Base-by-base conservation (phyloP, 2,113 vertebrate species). In the Onychostruthus taczanowskii region DNA sequence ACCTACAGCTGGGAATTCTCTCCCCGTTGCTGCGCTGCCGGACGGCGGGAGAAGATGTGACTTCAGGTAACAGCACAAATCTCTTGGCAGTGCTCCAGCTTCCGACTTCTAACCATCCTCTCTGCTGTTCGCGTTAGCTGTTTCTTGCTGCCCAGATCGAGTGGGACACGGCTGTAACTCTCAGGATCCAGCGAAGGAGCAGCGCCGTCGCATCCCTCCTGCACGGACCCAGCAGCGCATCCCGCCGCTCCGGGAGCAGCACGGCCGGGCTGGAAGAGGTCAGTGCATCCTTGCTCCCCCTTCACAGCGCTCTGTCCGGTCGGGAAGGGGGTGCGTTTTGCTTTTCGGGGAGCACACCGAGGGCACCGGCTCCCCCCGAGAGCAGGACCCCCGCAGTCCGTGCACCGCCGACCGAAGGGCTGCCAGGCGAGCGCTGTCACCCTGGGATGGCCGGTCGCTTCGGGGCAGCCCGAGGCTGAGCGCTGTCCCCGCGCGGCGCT, bases 401-500 rank as follows among this genome's bases (percentile, higher is more conserved):
- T 0, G 1, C n/a, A 23, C 2, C 13, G 22, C 5, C 13, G 3
- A 9, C 15, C 30, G 14, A 3, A 41, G n/a, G 22, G 21, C 46
- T 72, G 10, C 11, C 67, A 2, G 19, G 55, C 2, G 22, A 50
- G 24, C 0, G 1, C 6, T 33, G 30, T 22, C 46, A 35, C 46
- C 55, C 39, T 28, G 33, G 11, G 28, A 6, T 59, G 11, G 9
- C 30, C 52, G 37, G 10, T 33, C 16, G 31, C 9, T n/a, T 7
- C 7, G 6, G 14, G 26, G 19, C 8, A 76, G 23, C 24, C 23
- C 4, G 3, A 33, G 55, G 16, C 46, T 74, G 37, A 7, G 35
- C 1, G 0, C 61, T 74, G 46, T 9, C 12, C 21, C 61, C 4
- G 4, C 35, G 13, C 0, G 1, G 52, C 0, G 0, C 39, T 23